phyloP scores from a whole-genome alignment of 2,113 vertebrate species.

The Regulus satrapa region DNA sequence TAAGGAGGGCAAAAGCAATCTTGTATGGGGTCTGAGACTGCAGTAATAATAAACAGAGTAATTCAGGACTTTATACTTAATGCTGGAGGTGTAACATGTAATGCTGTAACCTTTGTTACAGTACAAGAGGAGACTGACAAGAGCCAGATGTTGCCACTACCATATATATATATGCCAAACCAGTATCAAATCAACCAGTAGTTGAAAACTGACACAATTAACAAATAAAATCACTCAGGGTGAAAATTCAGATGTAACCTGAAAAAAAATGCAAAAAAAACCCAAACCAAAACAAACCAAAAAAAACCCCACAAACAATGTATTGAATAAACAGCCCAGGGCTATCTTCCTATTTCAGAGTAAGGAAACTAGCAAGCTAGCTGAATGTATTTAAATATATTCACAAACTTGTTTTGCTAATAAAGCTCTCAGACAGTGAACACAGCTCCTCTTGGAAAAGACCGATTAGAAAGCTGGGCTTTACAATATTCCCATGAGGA shows the following conservation, averaged over 20 bases:
- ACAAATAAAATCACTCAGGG: not conserved
- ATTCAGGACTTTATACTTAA: not conserved
- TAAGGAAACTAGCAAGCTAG: not conserved
- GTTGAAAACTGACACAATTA: not conserved
- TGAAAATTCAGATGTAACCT: not conserved
- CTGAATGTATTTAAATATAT: not conserved
- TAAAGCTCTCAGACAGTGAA: not conserved
- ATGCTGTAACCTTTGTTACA: no score
- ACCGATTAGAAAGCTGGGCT: not conserved
- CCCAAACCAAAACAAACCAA: no score
- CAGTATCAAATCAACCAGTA: not conserved
- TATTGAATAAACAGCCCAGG: not conserved
- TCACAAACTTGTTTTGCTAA: not conserved
- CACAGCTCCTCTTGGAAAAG: not conserved
- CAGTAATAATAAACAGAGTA: not conserved
- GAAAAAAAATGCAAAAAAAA: not conserved
- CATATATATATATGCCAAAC: not conserved
- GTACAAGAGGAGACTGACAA: not conserved
- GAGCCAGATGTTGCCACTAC: not conserved
- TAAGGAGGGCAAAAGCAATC: not conserved
- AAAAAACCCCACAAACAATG: accelerated
- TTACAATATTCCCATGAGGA: not conserved
- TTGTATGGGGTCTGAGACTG: not conserved
- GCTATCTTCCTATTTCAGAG: not conserved
- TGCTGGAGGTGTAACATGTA: no score